phyloP scores from a whole-genome alignment of 2,797 vertebrate genomes.

The Clamator glandarius region DNA sequence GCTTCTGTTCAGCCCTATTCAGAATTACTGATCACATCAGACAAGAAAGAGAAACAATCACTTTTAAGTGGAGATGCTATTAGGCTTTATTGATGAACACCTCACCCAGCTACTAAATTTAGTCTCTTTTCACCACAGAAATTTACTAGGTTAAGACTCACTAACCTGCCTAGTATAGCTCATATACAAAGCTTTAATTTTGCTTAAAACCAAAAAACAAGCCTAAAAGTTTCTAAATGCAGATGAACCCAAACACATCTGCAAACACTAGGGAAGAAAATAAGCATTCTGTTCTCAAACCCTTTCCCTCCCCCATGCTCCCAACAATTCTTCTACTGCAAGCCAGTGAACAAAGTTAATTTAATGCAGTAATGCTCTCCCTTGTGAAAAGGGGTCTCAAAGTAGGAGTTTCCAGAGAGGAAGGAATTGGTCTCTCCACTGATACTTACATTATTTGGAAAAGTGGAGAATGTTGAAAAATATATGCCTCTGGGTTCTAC shows the following conservation, averaged over 20 bases:
- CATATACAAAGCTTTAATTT: background rate
- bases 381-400: background rate
- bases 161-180: background rate
- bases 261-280: background rate
- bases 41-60: background rate
- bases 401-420: background rate
- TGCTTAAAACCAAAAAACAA: background rate
- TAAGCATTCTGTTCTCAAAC: background rate
- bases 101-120: background rate
- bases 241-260: background rate
- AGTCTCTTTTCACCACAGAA: background rate
- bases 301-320: background rate
- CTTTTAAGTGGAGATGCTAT: background rate
- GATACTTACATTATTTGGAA: background rate
- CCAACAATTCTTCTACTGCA: background rate
- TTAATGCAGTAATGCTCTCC: background rate
- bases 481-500: background rate
- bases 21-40: background rate
- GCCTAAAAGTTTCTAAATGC: background rate
- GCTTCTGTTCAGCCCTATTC: background rate
- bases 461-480: background rate
- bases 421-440: background rate
- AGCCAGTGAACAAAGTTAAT: background rate
- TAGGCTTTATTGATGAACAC: background rate
- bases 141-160: background rate